Conservation (phyloP, 92 coral and sea anemone species). For the Desmophyllum pertusum region DNA sequence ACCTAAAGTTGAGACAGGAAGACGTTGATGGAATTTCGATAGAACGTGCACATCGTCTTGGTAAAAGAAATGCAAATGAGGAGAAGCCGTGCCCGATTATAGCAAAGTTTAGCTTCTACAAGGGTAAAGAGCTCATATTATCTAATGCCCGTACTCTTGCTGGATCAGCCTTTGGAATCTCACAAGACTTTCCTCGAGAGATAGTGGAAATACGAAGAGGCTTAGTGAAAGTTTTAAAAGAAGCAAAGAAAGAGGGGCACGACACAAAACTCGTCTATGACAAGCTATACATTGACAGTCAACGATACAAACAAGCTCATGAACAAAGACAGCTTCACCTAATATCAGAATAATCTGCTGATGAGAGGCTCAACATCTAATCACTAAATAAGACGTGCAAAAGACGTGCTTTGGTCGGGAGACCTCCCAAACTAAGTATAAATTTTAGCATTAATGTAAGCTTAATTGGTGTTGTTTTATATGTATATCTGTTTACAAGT, state of each 20-base stretch:
- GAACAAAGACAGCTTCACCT: background rate
- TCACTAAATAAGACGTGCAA: too few relatives aligned
- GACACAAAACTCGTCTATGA: conserved; percentile 19
- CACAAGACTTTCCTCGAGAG: conserved; percentile 22
- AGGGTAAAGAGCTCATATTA: conserved; percentile 14
- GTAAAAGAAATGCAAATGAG: background rate
- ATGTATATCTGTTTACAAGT: background rate
- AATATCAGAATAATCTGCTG: too few relatives aligned
- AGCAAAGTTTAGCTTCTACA: conserved; percentile 25
- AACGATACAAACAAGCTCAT: background rate
- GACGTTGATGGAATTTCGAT: conserved; percentile 26
- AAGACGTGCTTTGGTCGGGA: background rate
- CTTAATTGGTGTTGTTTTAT: conserved; percentile 1
- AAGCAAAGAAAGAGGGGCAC: conserved; percentile 19
- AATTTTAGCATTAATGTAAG: background rate
- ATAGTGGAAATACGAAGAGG: conserved; percentile 20
- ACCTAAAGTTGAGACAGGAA: conserved; percentile 23
- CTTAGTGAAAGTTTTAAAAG: conserved; percentile 5
- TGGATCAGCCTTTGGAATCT: background rate
- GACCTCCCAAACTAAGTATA: background rate
- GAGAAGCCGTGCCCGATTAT: conserved; percentile 30
- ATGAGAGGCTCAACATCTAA: background rate
- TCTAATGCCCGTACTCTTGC: conserved; percentile 7
- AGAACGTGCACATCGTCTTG: conserved; percentile 33
- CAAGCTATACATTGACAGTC: conserved; percentile 17